A percentile compares a stretch with the other conserved stretches of the same genome.
These are phyloP conservation scores for Esox lucius DNA, from an alignment of 2,797 vertebrate genomes.

Conservation along the genomic window DNA sequence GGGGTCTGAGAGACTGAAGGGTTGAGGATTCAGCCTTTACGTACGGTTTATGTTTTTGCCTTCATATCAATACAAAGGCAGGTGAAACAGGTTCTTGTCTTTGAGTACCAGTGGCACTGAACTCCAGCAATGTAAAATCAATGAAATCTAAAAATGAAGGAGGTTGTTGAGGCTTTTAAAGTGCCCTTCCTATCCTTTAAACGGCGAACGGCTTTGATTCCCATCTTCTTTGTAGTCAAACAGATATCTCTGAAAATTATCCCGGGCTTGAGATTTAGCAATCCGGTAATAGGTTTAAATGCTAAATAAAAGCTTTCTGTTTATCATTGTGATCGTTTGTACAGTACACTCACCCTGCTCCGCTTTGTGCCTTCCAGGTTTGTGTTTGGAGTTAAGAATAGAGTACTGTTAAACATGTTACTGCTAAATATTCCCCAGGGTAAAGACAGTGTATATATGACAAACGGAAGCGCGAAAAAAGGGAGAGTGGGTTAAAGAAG, in stretches of 20 bases:
- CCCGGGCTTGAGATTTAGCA: constrained; percentile 70
- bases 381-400: constrained; percentile 55
- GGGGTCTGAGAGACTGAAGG: background rate
- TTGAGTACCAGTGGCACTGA: constrained; percentile 65
- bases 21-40: background rate
- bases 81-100: constrained; percentile 64
- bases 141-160: constrained; percentile 61
- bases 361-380: constrained; percentile 65
- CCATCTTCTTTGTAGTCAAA: constrained; percentile 74
- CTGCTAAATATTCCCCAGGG: constrained; percentile 77
- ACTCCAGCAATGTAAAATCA: constrained; percentile 69
- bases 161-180: constrained; percentile 69
- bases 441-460: constrained; percentile 71
- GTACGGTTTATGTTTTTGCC: no score
- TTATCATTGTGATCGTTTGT: constrained; percentile 70
- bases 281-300: constrained; percentile 70
- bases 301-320: constrained; percentile 67
- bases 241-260: constrained; percentile 74
- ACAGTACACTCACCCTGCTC: constrained; percentile 64
- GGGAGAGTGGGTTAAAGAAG: constrained; percentile 6
- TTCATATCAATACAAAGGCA: constrained; percentile 22
- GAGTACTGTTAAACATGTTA: constrained; percentile 78
- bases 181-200: constrained; percentile 42
- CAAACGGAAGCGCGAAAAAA: constrained; percentile 42
- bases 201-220: constrained; percentile 74